Conservation (phyloP, 2,888 invertebrate species). For the Rosalia funebris region DNA sequence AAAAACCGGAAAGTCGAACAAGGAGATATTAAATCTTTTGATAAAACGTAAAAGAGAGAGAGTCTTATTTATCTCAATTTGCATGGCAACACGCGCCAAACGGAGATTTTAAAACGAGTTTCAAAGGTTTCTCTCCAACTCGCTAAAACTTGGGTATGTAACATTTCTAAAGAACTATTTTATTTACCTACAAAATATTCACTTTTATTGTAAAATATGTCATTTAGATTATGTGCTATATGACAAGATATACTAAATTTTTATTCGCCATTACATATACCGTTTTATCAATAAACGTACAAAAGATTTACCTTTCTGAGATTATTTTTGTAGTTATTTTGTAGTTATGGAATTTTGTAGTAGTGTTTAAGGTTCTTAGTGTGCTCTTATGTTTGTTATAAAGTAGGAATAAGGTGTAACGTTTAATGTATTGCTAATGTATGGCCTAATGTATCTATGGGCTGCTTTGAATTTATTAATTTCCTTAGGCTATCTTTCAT, state of each 20-base stretch:
- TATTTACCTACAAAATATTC: background rate
- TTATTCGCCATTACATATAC: background rate
- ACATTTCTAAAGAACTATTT: background rate
- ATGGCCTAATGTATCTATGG: no score
- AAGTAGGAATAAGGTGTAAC: no score
- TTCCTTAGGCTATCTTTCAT: no score
- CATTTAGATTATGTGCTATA: background rate
- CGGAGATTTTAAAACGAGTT: slow-evolving; percentile 4
- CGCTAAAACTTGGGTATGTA: background rate
- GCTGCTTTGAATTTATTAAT: no score
- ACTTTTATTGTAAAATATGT: background rate
- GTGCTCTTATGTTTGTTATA: no score
- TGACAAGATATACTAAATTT: background rate
- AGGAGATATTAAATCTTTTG: slow-evolving; percentile 13
- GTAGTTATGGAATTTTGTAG: no score
- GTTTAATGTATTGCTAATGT: no score
- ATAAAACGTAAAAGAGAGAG: background rate
- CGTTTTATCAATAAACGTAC: no score
- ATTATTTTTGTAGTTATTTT: no score
- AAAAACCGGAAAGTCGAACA: slow-evolving; percentile 4
- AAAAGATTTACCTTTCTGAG: no score
- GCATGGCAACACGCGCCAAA: slow-evolving; percentile 1
- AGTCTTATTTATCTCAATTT: slow-evolving; percentile 6
- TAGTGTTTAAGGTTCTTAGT: no score
- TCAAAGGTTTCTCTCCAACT: background rate